Evolutionary conservation across 2,888 invertebrate genomes (phyloP), one percentile per base, ranked within the genome.

Genomic region (Pycnomerus fuliginosus): DNA sequence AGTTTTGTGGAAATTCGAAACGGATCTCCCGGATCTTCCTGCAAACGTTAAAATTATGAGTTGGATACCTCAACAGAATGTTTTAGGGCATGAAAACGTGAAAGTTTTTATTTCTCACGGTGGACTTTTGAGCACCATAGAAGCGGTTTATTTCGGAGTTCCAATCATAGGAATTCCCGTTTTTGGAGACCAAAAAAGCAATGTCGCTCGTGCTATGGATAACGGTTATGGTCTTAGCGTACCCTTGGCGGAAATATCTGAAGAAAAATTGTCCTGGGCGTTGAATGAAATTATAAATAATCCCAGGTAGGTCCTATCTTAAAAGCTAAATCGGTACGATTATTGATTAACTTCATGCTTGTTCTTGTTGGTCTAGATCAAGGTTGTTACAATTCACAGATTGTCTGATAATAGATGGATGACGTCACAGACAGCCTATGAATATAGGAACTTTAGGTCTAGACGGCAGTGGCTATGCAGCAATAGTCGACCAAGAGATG

Each of bases 51-150:
- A 61, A 40, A 56, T 73, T 3, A 53, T 54, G n/a, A 69, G 69
- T 34, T 75, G 74, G 70, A 44, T 69, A 22, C 69, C 73, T 1
- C 72, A 73, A 49, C 63, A 61, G 36, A 70, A 68, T 46, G 54
- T 73, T 30, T 35, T 58, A 41, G 57, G 74, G 3, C 80, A 82
- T 62, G 69, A 70, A 1, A 78, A 78, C 33, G 71, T 79, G 1
- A 73, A 71, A 44, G 61, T 77, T 1, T 80, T 82, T 50, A 76
- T 83, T 45, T 78, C 79, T 8, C 77, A 80, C 56, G 81, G 79
- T 16, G 82, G 80, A 0, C 67, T 79, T 30, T 71, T 80, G 55
- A 79, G 79, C 48, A 70, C 76, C 10, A 76, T 76, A 48, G 82
- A 82, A 61, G 72, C 80, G 0, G 70, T 78, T 12, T 69, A 73